Base-by-base conservation (phyloP, 2,888 invertebrate species). In the Aricia artaxerxes region DNA sequence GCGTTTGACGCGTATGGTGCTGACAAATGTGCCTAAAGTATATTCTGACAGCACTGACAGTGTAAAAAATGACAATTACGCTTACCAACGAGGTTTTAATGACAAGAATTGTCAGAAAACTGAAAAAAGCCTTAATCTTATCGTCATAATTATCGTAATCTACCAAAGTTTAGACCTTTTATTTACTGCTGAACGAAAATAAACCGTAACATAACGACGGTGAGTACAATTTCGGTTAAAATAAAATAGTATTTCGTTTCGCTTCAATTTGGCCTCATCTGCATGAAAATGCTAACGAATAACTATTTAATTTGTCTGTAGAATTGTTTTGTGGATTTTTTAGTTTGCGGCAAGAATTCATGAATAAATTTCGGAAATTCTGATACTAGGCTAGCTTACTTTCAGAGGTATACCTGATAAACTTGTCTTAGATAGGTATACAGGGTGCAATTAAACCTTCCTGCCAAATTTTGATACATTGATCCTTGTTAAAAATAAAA, bases 251-350 rank as follows among this genome's bases (percentile, higher is more conserved):
- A 49, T 73, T 75, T 53, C 53, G 35, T 38, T 57, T 35, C 76
- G 76, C 76, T 57, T 76, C 38, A 76, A 57, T 57, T 57, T 76
- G 13, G 53, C 24, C 76, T 76, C 76, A 76, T 76, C 57, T 76
- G 13, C 76, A 76, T 76, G 76, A 53, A 35, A 76, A 76, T 76
- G 76, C 76, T 76, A 16, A 76, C 57, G 57, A 53, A 53, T 76
- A 57, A 76, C 57, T 53, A 76, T 49, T 75, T 75, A 75, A 49
- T 75, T 75, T 24, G 16, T 75, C 49, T 11, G 49, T 75, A 24
- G 75, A 44, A 49, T 75, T 75, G 24, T 49, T 11, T 38, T 73
- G 11, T 24, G n/a, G 7, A 49, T 49, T 49, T 75, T 24, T 49
- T 49, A 44, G 49, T 38, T 73, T 16, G 7, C 24, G 24, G 24